These are phyloP conservation scores for Aplocera efformata DNA, from an alignment of 2,888 invertebrate species.

Conservation along the genomic window DNA sequence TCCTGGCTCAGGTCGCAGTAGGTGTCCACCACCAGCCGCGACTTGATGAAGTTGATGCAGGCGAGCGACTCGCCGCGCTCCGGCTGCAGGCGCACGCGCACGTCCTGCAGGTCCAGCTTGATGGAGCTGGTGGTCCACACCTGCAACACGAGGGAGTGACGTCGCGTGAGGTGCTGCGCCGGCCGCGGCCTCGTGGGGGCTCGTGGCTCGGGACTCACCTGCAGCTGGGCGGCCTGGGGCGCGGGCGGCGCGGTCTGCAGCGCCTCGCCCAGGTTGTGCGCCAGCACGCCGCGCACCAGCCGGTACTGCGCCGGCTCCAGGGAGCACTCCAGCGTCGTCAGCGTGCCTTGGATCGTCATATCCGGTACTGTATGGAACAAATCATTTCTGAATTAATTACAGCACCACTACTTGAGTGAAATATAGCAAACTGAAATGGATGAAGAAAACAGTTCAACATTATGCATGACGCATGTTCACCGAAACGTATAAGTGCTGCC, in stretches of 20 bases:
- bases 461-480: too few relatives aligned
- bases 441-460: too few relatives aligned
- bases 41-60: conserved; percentile 95
- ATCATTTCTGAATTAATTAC: too few relatives aligned
- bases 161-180: too few relatives aligned
- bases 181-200: too few relatives aligned
- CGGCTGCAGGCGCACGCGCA: conserved; percentile 67
- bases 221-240: conserved; percentile 23
- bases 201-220: too few relatives aligned
- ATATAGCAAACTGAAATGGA: too few relatives aligned
- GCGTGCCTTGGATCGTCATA: conserved; percentile 90
- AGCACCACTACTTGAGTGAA: too few relatives aligned
- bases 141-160: conserved; percentile 49
- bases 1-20: conserved; percentile 94
- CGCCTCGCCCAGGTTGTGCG: conserved; percentile 94
- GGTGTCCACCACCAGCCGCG: conserved; percentile 90
- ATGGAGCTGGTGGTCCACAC: conserved; percentile 91
- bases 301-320: conserved; percentile 93
- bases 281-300: conserved; percentile 91
- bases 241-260: conserved; percentile 48
- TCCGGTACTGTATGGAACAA: conserved; percentile 82
- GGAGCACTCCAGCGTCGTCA: conserved; percentile 91
- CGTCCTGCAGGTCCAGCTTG: conserved; percentile 79
- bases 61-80: conserved; percentile 83
- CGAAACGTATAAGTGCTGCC: too few relatives aligned